Evolutionary conservation across 2,888 invertebrate species (phyloP).

Genomic region (Electrophaes corylata): DNA sequence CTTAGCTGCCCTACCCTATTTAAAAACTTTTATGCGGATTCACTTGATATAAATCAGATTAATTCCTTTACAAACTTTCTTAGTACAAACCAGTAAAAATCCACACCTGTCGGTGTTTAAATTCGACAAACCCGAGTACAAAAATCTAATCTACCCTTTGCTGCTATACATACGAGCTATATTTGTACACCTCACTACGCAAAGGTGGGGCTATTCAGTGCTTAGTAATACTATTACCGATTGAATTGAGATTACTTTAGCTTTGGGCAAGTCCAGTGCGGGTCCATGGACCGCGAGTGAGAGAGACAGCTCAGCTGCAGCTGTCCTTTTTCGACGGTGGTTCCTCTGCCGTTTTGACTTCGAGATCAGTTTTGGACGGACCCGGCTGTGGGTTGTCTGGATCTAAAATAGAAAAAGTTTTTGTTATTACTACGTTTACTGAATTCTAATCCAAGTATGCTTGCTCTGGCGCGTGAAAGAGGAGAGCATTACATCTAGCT

Average conservation of each 20-base stretch:
- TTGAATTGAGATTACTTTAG: slow-evolving; percentile 80
- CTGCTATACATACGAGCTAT: slow-evolving; percentile 46
- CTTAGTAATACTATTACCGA: slow-evolving; percentile 72
- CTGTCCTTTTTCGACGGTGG: slow-evolving; percentile 57
- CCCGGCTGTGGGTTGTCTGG: slow-evolving; percentile 61
- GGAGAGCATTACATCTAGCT: no score
- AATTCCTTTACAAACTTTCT: slow-evolving; percentile 7
- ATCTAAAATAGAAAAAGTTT: slow-evolving; percentile 56
- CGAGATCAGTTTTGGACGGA: slow-evolving; percentile 60
- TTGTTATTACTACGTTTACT: neutral
- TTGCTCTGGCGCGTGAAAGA: no score
- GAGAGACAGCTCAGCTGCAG: slow-evolving; percentile 73
- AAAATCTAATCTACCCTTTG: slow-evolving; percentile 28
- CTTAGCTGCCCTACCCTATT: slow-evolving; percentile 21
- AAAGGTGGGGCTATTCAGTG: slow-evolving; percentile 64
- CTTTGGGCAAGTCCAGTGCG: slow-evolving; percentile 73
- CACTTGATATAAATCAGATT: slow-evolving; percentile 19
- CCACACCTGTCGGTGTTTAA: slow-evolving; percentile 17
- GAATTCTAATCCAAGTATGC: neutral
- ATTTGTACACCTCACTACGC: slow-evolving; percentile 56
- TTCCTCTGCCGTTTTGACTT: slow-evolving; percentile 54
- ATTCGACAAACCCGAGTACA: slow-evolving; percentile 33
- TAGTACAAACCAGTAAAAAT: slow-evolving; percentile 22
- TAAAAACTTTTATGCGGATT: slow-evolving; percentile 5
- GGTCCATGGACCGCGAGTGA: slow-evolving; percentile 56